Evolutionary conservation across 1,140 invertebrate species (phyloP).

Genomic region (Philaenus spumarius): DNA sequence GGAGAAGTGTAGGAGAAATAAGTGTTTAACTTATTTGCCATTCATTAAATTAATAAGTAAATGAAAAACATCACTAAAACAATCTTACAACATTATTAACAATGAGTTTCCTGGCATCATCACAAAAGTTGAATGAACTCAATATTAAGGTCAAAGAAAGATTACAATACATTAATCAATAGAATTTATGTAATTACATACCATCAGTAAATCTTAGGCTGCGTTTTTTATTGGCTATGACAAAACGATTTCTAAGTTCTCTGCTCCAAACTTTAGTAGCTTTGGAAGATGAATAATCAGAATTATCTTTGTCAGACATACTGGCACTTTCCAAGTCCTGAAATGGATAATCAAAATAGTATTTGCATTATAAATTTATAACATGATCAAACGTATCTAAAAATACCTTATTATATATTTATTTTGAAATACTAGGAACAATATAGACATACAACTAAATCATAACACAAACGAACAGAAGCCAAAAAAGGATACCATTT

Average conservation of each 20-base stretch:
- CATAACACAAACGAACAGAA: too few relatives aligned
- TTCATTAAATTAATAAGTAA: too few relatives aligned
- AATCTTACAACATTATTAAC: not conserved
- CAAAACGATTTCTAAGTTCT: slow-evolving; percentile 16
- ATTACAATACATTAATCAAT: not conserved
- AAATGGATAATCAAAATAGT: not conserved
- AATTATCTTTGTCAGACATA: slow-evolving; percentile 8
- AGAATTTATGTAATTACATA: not conserved
- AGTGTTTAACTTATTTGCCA: too few relatives aligned
- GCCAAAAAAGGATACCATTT: too few relatives aligned
- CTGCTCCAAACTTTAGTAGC: slow-evolving; percentile 12
- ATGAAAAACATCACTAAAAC: too few relatives aligned
- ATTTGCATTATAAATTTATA: too few relatives aligned
- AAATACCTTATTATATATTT: too few relatives aligned
- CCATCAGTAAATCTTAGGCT: slow-evolving; percentile 11
- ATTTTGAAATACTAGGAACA: too few relatives aligned
- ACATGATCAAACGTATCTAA: too few relatives aligned
- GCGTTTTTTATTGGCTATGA: slow-evolving; percentile 8
- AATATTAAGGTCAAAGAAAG: not conserved
- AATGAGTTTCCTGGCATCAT: not conserved
- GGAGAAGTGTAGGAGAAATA: too few relatives aligned
- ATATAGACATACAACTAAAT: too few relatives aligned
- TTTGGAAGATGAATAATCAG: not conserved
- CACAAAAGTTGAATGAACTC: not conserved
- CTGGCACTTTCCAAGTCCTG: slow-evolving; percentile 6